phyloP scores from a whole-genome alignment of 2,888 invertebrate species.

The Nasonia oneida region DNA sequence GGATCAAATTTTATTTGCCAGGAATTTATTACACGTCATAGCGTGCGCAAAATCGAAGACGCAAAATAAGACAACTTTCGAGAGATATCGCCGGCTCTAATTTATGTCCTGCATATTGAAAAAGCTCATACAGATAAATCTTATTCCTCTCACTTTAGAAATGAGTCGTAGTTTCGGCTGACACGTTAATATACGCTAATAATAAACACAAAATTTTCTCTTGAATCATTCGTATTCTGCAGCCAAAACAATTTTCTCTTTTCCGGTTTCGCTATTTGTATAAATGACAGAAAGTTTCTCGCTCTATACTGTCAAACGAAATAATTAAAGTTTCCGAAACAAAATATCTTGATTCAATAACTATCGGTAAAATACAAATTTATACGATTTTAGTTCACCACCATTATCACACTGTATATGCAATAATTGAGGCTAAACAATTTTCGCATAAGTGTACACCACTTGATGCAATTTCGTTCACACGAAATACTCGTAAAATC shows the following conservation, averaged over 20 bases:
- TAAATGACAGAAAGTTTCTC: neutral
- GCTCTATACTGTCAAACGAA: neutral
- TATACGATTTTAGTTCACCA: too few species aligned
- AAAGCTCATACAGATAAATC: neutral
- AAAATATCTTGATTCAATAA: neutral
- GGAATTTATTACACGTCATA: neutral
- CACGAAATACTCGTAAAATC: too few species aligned
- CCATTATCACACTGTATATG: too few species aligned
- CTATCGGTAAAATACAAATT: too few species aligned
- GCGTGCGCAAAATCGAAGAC: neutral
- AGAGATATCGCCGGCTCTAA: neutral
- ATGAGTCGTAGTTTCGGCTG: slow-evolving; percentile 20
- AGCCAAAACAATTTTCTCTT: neutral
- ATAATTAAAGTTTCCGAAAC: neutral
- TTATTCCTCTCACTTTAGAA: slow-evolving; percentile 12
- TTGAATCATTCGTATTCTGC: neutral
- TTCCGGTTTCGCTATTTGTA: neutral
- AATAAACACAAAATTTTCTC: neutral
- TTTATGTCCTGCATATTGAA: neutral
- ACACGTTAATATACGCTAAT: neutral
- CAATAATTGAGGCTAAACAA: too few species aligned
- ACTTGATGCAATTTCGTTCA: too few species aligned
- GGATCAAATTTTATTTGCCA: too few species aligned
- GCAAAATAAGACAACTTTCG: neutral
- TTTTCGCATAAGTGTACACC: too few species aligned